Base-by-base conservation (phyloP, 2,797 vertebrate species). In the Gymnoscopelus braueri region DNA sequence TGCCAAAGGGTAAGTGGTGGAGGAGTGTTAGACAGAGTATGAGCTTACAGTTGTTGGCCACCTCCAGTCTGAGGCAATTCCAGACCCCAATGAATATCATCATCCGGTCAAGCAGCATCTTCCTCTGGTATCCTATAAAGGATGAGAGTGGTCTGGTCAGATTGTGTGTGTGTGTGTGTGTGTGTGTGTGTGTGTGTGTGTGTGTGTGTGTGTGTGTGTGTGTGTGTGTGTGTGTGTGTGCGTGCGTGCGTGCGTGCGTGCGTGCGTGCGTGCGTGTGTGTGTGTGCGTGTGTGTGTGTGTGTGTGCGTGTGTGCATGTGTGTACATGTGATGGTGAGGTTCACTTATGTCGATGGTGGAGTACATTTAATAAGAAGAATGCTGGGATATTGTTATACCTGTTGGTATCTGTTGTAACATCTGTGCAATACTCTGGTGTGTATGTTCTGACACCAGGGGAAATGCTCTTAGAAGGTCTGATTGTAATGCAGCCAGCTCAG, bases 41-140 rank as follows among this genome's bases (percentile, higher is more conserved):
- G 19, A 49, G 55, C 91, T 92, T 75, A 94, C 94, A 60, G 35
- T 80, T 87, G 68, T 89, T 90, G 23, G 84, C 82, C 72, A 93
- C 52, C 47, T 93, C 92, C 24, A 82, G 74, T 85, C 91, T 65
- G 15, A 94, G 89, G 63, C 69, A 1, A 79, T 94, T 94, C 94
- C 94, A 94, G 60, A 87, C 89, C 2, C 8, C 57, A n/a, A 93
- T 72, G 78, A 94, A 94, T 15, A 54, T 78, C 23, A 72, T 48
- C 51, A 94, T 79, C 55, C 91, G 78, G 49, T 84, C 77, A 0
- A 13, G 23, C 60, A 94, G 82, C 48, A 53, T 51, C 58, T 89
- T 91, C 84, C 51, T 91, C 77, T 90, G 91, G 65, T 75, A 69
- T 2, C 89, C 93, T 94, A 32, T 66, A 0, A 56, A 59, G 19